phyloP scores from a whole-genome alignment of 1,140 invertebrate species.

The Bilobella aurantiaca region DNA sequence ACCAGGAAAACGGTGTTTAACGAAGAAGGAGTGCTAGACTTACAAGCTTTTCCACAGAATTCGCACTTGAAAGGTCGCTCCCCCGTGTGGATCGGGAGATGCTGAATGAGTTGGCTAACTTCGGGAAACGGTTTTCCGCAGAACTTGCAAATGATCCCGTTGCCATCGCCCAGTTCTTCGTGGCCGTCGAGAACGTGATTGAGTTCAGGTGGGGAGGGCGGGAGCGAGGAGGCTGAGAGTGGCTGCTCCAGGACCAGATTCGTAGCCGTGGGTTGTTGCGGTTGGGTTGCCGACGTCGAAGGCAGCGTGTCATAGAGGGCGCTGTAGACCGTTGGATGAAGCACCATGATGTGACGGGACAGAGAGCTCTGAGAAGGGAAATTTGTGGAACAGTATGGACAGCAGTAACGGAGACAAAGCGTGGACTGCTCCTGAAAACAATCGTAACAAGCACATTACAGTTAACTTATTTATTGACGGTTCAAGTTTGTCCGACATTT shows the following conservation, averaged over 20 bases:
- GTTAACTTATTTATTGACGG: no score
- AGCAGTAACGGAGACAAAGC: constrained; percentile 52
- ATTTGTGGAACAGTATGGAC: constrained; percentile 74
- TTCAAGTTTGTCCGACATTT: no score
- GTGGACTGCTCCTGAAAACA: constrained; percentile 4
- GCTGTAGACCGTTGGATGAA: constrained; percentile 31
- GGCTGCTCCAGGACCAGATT: constrained; percentile 40
- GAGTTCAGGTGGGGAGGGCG: constrained; percentile 16
- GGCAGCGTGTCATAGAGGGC: constrained; percentile 48
- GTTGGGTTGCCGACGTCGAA: constrained; percentile 1
- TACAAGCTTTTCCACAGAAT: constrained; percentile 31
- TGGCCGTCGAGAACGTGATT: constrained; percentile 20
- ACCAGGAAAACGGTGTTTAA: no score
- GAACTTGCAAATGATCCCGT: constrained; percentile 73
- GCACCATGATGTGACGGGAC: constrained; percentile 59
- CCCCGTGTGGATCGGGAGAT: constrained; percentile 77
- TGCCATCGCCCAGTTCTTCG: constrained; percentile 10
- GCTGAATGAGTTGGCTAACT: constrained; percentile 69
- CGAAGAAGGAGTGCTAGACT: neutral
- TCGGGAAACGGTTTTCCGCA: constrained; percentile 81
- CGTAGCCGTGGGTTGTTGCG: constrained; percentile 13
- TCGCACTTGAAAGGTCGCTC: constrained; percentile 51
- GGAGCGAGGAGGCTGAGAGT: constrained; percentile 4
- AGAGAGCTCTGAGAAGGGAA: constrained; percentile 81
- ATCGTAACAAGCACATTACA: neutral